A percentile compares a stretch with the other conserved stretches of the same genome.
Conservation (phyloP, 2,797 vertebrate genomes). For the Natrix natrix region DNA sequence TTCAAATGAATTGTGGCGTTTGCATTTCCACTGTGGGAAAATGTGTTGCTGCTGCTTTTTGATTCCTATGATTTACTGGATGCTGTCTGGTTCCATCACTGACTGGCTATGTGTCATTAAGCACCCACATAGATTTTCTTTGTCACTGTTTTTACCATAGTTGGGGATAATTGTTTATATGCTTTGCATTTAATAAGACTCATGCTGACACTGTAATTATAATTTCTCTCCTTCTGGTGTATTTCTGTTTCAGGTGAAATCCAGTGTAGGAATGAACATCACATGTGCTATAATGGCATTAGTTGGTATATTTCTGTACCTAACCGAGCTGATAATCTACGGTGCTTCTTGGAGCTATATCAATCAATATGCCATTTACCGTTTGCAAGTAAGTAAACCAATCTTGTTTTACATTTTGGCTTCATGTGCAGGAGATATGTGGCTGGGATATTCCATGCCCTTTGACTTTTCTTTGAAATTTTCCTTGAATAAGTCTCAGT, state of each 20-base stretch:
- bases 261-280: slow-evolving; percentile 11
- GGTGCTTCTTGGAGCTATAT: too few relatives aligned
- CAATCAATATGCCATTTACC: too few relatives aligned
- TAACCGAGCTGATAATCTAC: slow-evolving; percentile 20
- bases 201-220: not conserved
- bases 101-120: not conserved
- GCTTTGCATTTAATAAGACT: not conserved
- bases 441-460: not conserved
- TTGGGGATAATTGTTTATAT: not conserved
- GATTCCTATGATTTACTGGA: not conserved
- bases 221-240: not conserved
- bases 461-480: not conserved
- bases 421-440: not conserved
- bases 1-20: not conserved
- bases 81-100: not conserved
- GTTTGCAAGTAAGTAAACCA: not conserved
- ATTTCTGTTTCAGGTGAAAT: slow-evolving; percentile 26
- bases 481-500: not conserved
- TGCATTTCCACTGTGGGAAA: not conserved
- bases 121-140: not conserved
- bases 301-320: slow-evolving; percentile 34
- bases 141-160: not conserved
- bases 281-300: not conserved
- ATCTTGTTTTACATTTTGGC: not conserved
- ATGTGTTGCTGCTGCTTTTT: not conserved